Conservation (phyloP, 2,888 invertebrate genomes). For the Acleris literana region DNA sequence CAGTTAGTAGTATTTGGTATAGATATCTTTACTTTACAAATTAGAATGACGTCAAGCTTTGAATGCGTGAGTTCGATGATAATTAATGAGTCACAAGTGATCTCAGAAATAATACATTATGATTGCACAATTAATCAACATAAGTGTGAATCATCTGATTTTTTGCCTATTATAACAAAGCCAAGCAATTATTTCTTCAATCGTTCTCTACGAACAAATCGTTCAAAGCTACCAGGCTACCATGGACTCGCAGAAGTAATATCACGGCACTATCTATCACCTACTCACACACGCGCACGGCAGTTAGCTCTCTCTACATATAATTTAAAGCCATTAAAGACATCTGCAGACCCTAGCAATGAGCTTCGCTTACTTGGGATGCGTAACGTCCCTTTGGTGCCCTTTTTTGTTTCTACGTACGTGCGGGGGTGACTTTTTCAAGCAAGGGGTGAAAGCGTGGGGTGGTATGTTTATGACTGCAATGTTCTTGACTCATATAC, state of each 20-base stretch:
- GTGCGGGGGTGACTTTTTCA: slow-evolving; percentile 82
- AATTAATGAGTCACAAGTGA: slow-evolving; percentile 23
- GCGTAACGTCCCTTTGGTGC: slow-evolving; percentile 78
- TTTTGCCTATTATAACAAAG: slow-evolving; percentile 2
- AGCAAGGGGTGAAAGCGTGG: slow-evolving; percentile 80
- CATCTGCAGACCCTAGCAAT: slow-evolving; percentile 81
- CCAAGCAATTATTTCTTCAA: not conserved
- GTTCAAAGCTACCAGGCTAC: slow-evolving; percentile 8
- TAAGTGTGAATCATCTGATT: not conserved
- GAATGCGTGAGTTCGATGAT: slow-evolving; percentile 3
- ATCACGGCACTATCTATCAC: slow-evolving; percentile 68
- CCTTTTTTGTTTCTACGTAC: slow-evolving; percentile 79
- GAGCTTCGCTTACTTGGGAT: slow-evolving; percentile 79
- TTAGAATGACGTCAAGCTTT: slow-evolving; percentile 23
- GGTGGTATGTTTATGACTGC: slow-evolving; percentile 78
- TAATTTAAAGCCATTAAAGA: slow-evolving; percentile 84
- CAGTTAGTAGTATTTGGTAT: not conserved
- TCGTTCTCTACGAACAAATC: slow-evolving; percentile 2
- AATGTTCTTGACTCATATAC: slow-evolving; percentile 80
- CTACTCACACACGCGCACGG: slow-evolving; percentile 59
- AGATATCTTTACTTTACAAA: slow-evolving; percentile 14
- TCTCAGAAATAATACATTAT: slow-evolving; percentile 5
- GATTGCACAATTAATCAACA: not conserved
- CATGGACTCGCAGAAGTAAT: slow-evolving; percentile 39
- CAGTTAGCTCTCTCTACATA: slow-evolving; percentile 81